A percentile compares a stretch with the other conserved stretches of the same genome.
These are phyloP conservation scores for Cyrtorhinus lividipennis DNA, from an alignment of 1,140 invertebrate species.

Conservation along the genomic window DNA sequence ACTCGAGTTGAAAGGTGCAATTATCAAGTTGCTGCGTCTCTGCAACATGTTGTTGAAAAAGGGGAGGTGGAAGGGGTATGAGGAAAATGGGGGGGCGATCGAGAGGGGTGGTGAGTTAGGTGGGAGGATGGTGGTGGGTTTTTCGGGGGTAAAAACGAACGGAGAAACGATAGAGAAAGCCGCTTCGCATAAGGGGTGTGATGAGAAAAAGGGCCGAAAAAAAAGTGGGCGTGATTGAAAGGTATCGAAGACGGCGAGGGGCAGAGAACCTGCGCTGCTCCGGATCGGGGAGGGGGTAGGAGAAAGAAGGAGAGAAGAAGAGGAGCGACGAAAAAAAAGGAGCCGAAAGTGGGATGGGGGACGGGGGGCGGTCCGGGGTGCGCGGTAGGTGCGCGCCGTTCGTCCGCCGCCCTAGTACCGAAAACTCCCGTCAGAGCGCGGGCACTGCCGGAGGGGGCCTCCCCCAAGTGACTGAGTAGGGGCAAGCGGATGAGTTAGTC, in stretches of 20 bases:
- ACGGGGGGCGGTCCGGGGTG: constrained; percentile 21
- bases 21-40: not conserved
- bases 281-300: constrained; percentile 13
- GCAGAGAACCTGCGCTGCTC: constrained; percentile 4
- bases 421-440: constrained; percentile 33
- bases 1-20: not conserved
- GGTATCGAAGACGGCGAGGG: constrained; percentile 9
- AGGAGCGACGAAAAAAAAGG: constrained; percentile 7
- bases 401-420: constrained; percentile 28
- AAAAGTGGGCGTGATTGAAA: constrained; percentile 19
- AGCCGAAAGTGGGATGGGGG: constrained; percentile 12
- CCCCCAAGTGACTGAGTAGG: constrained; percentile 30
- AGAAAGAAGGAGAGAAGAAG: constrained; percentile 16
- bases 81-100: not conserved
- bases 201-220: constrained; percentile 1
- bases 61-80: not conserved
- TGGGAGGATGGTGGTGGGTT: not conserved
- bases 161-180: not conserved
- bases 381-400: constrained; percentile 22
- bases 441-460: constrained; percentile 32
- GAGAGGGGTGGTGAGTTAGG: not conserved
- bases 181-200: not conserved
- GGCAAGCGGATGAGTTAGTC: constrained; percentile 29
- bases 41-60: not conserved
- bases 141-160: not conserved